Percentiles rank a stretch among this genome's conserved stretches.
phyloP scores from a whole-genome alignment of 2,113 vertebrate genomes.

The Neotoma lepida region DNA sequence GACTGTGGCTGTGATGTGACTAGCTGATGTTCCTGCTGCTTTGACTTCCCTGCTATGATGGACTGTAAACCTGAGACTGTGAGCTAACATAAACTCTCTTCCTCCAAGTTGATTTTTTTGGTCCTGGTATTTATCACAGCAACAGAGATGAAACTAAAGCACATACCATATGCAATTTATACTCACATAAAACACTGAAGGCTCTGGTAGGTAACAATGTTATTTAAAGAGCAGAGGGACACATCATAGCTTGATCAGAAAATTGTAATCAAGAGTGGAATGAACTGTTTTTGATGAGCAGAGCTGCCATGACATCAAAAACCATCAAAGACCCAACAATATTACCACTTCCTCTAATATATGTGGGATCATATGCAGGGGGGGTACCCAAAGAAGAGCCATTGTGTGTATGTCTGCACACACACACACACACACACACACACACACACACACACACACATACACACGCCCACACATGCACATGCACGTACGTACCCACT shows the following conservation, averaged over 20 bases:
- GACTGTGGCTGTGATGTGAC: not conserved
- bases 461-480: not conserved
- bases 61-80: not conserved
- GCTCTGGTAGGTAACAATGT: not conserved
- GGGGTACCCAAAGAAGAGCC: not conserved
- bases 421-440: not conserved
- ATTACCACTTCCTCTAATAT: not conserved
- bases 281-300: not conserved
- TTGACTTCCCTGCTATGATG: not conserved
- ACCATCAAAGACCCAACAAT: not conserved
- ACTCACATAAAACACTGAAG: not conserved
- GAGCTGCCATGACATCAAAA: not conserved
- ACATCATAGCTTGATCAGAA: not conserved
- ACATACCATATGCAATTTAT: no score
- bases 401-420: not conserved
- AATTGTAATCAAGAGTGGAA: not conserved
- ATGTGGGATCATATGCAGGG: not conserved
- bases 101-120: not conserved
- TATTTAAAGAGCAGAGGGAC: not conserved
- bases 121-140: not conserved
- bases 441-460: not conserved
- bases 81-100: not conserved
- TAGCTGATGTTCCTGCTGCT: not conserved
- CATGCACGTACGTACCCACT: not conserved
- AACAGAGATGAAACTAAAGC: not conserved